Evolutionary conservation across 1,140 invertebrate species (phyloP), one percentile per base, ranked within the genome.

Genomic region (Trinorchestia longiramus): DNA sequence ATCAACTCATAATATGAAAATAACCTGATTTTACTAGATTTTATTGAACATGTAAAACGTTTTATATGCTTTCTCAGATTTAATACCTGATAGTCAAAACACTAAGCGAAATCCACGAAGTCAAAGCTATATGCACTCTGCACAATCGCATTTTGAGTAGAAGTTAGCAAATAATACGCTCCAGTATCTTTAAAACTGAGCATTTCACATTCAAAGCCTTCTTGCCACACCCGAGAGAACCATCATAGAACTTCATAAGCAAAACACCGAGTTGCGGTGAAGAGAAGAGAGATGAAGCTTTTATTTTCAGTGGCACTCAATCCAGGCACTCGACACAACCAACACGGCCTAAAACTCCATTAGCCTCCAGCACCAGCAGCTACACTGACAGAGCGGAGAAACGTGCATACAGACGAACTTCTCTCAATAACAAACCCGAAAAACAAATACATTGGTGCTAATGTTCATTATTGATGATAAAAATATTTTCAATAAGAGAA

Each of bases 271-370:
- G 28, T 77, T 77, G 62, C 62, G 62, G 62, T 77, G 62, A 77
- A 77, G 62, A 11, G 62, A 77, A 77, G 62, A 77, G 62, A 77
- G 62, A 77, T 77, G 62, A 77, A 19, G 62, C 62, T 77, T 77
- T 28, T 77, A 28, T 77, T 77, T 77, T 77, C 62, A 15, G 28
- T 11, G 62, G 62, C 62, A 77, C 62, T 77, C 62, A 77, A 77
- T 77, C 62, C 62, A 77, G 1, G 62, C 62, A 77, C 62, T 77
- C 62, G 19, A n/a, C n/a, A n/a, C n/a, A n/a, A n/a, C n/a, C n/a
- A 53, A 77, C 62, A 77, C 62, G 62, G 62, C 62, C 62, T 77
- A 77, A 77, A 77, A 77, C 62, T 77, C 62, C 62, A 77, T 77
- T 77, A 19, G 62, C 62, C 62, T 77, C 62, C 8, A 36, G 62